Conservation (phyloP, 2,797 vertebrate genomes). For the Numenius phaeopus region DNA sequence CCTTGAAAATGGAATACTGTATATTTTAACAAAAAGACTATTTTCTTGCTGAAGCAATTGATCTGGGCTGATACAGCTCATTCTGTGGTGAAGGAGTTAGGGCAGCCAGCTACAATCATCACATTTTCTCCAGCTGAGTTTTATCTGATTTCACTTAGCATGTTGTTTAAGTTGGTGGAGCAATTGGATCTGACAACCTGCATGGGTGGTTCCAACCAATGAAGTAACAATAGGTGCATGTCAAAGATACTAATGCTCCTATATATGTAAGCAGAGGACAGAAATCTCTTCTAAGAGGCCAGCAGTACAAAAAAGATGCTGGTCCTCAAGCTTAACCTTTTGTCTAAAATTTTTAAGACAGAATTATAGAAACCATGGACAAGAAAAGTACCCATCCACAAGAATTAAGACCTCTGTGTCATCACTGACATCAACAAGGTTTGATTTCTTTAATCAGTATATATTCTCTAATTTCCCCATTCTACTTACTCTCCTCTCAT, state of each 20-base stretch:
- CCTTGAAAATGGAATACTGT: not conserved
- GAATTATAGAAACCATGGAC: not conserved
- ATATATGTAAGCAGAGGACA: not conserved
- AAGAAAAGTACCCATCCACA: not conserved
- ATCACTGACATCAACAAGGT: not conserved
- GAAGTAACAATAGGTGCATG: not conserved
- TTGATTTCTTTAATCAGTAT: not conserved
- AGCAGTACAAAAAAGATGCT: not conserved
- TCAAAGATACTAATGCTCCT: not conserved
- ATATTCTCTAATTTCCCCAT: not conserved
- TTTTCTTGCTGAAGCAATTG: not conserved
- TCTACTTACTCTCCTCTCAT: not conserved
- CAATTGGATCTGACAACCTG: not conserved
- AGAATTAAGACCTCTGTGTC: not conserved
- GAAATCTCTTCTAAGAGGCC: not conserved
- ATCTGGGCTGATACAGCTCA: not conserved
- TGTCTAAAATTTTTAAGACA: not conserved
- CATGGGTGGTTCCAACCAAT: not conserved
- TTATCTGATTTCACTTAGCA: not conserved
- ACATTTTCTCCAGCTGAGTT: not conserved
- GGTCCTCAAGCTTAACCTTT: not conserved
- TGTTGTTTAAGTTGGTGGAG: not conserved
- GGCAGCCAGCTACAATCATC: not conserved
- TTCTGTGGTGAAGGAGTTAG: not conserved
- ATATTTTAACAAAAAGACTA: not conserved